Evolutionary conservation across 92 coral and sea anemone genomes (phyloP).

Genomic region (Parazoanthus swiftii): DNA sequence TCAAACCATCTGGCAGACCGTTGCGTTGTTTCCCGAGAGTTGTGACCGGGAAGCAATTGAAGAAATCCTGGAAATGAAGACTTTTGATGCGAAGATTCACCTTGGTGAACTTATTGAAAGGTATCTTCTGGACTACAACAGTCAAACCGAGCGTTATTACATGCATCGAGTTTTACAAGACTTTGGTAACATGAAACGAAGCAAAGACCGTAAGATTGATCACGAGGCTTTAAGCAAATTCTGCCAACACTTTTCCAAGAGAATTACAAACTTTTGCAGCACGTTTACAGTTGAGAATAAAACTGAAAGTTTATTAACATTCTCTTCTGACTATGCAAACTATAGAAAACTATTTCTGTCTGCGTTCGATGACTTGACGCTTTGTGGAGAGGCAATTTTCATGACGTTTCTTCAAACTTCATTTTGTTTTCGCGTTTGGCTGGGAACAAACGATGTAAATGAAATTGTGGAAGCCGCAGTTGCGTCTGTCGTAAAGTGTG

Average conservation of each 20-base stretch:
- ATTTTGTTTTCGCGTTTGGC: conserved; percentile 23
- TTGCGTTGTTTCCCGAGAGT: conserved; percentile 26
- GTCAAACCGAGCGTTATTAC: background rate
- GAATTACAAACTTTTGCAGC: conserved; percentile 22
- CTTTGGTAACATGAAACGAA: conserved; percentile 33
- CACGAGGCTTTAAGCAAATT: conserved; percentile 17
- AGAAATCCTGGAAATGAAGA: background rate
- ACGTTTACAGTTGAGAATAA: conserved; percentile 33
- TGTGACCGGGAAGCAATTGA: conserved; percentile 5
- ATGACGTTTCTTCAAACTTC: conserved; percentile 20
- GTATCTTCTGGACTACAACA: background rate
- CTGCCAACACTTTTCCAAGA: conserved; percentile 29
- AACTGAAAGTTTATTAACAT: conserved; percentile 3
- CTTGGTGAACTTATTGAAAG: conserved; percentile 22
- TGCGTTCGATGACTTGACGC: conserved; percentile 13
- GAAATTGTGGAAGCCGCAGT: conserved; percentile 19
- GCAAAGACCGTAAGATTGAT: background rate
- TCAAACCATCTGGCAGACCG: conserved; percentile 21
- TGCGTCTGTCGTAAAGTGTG: background rate
- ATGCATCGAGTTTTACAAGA: conserved; percentile 34
- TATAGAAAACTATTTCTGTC: conserved; percentile 29
- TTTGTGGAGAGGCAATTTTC: conserved; percentile 32
- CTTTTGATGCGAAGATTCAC: conserved; percentile 14
- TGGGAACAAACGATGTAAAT: conserved; percentile 7
- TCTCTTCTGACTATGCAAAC: conserved; percentile 34